These are phyloP conservation scores for Catharus bicknelli DNA, from an alignment of 2,113 vertebrate species.

Conservation along the genomic window DNA sequence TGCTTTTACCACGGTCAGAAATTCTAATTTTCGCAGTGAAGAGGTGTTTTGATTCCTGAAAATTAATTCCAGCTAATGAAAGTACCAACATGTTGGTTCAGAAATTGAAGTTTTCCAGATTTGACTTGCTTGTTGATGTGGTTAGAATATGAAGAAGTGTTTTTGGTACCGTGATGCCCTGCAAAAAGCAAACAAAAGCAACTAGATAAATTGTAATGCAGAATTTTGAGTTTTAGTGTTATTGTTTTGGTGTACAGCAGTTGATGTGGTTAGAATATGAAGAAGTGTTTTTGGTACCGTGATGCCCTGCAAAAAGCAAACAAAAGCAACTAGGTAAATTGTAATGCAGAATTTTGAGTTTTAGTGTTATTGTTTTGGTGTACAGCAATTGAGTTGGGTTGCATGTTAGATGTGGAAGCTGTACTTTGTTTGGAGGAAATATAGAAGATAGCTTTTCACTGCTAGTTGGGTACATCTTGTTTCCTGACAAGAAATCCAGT, in stretches of 20 bases:
- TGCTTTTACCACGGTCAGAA: neutral
- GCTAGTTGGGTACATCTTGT: neutral
- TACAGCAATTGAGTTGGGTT: neutral
- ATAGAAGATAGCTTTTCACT: neutral
- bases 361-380: neutral
- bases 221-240: neutral
- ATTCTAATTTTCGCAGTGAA: neutral
- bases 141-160: neutral
- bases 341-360: neutral
- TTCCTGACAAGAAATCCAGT: slow-evolving; percentile 17
- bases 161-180: neutral
- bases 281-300: neutral
- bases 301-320: neutral
- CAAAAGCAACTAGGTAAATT: neutral
- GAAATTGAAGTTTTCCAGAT: neutral
- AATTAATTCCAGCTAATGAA: neutral
- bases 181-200: neutral
- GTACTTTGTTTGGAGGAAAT: neutral
- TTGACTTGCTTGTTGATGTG: neutral
- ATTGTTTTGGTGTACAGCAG: rapidly evolving
- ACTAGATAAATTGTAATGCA: neutral
- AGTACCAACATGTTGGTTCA: neutral
- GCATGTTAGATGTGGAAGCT: neutral
- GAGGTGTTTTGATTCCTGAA: neutral
- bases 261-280: neutral